Evolutionary conservation across 2,113 vertebrate genomes (phyloP).

Genomic region (Hyaena hyaena): DNA sequence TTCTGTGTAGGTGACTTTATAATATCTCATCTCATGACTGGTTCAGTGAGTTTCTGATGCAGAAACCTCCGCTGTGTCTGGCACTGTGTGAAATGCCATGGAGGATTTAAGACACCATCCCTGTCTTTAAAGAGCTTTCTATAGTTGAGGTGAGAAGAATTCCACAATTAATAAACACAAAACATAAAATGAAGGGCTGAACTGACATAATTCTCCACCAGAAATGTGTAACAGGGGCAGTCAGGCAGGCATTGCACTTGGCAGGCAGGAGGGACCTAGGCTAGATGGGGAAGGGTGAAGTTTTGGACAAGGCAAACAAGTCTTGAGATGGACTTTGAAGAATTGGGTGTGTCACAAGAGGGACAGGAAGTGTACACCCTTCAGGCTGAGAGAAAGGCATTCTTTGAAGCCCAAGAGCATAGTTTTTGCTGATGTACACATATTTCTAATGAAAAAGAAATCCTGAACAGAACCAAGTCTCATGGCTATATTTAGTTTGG

Average conservation of each 20-base stretch:
- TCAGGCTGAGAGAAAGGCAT: neutral
- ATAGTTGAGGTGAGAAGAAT: neutral
- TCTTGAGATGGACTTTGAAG: neutral
- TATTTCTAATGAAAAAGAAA: neutral
- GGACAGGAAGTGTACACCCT: neutral
- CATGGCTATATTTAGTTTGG: neutral
- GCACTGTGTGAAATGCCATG: fast-evolving
- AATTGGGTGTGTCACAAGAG: neutral
- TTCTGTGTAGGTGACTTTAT: neutral
- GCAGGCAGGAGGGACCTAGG: neutral
- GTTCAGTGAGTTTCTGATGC: neutral
- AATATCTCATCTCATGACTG: neutral
- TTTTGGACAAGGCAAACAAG: neutral
- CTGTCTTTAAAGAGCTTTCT: neutral
- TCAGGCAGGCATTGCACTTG: no score
- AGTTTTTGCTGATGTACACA: neutral
- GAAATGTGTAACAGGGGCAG: neutral
- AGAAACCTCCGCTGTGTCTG: neutral
- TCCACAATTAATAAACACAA: neutral
- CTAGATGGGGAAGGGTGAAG: neutral
- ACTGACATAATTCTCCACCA: neutral
- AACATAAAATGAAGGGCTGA: neutral
- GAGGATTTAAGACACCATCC: neutral
- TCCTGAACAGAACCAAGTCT: neutral
- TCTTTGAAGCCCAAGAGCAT: neutral